These are phyloP conservation scores for Drosophila antonietae DNA, from an alignment of 2,888 invertebrate genomes.

Conservation along the genomic window DNA sequence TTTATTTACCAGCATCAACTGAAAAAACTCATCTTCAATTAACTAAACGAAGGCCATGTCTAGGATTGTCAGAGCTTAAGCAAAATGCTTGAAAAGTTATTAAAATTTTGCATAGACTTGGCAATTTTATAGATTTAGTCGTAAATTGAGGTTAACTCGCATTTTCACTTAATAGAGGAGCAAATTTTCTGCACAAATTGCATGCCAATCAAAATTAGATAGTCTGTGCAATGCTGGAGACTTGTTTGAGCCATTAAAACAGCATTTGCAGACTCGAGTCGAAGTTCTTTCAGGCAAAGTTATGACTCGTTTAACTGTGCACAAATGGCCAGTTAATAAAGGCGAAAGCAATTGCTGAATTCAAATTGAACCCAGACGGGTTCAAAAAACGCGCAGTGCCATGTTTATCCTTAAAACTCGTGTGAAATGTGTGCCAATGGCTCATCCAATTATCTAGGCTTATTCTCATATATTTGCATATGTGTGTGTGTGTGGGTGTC, in stretches of 20 bases:
- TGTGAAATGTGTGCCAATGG: conserved; percentile 31
- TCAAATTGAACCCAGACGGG: conserved; percentile 3
- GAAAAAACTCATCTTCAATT: neutral
- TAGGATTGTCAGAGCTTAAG: neutral
- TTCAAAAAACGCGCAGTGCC: conserved; percentile 12
- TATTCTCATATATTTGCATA: conserved; percentile 9
- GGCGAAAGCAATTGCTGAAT: conserved; percentile 10
- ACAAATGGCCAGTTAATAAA: neutral
- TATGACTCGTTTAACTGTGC: neutral
- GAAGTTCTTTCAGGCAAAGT: neutral
- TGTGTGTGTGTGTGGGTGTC: conserved; percentile 9
- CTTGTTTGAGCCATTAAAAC: neutral
- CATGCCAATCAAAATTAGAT: neutral
- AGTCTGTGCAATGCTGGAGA: neutral
- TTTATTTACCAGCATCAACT: neutral
- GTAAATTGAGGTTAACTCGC: neutral
- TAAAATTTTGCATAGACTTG: neutral
- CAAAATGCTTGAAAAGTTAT: neutral
- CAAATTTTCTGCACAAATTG: neutral
- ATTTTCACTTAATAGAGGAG: neutral
- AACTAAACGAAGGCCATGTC: neutral
- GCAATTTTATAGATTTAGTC: too few species aligned
- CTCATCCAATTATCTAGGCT: conserved; percentile 48
- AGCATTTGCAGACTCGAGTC: neutral
- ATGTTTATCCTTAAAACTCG: conserved; percentile 30